Evolutionary conservation across 2,888 invertebrate species (phyloP), one percentile per base, ranked within the genome.

Genomic region (Cephus sareptanus): DNA sequence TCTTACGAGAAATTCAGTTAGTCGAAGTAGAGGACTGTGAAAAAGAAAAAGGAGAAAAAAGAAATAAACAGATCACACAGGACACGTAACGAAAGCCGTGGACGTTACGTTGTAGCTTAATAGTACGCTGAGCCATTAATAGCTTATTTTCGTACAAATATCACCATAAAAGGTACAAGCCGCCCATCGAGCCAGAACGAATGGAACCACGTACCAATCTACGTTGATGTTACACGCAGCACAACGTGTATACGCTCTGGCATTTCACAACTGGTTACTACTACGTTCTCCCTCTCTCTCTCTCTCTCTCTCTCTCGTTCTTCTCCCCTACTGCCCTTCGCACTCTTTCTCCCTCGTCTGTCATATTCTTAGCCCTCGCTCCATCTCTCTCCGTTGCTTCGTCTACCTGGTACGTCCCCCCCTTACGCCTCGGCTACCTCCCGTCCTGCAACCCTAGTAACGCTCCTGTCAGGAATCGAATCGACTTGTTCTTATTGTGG

Each of bases 201-300:
- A 56, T 56, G 34, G 74, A 33, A 30, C n/a, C 34, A 74, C 30
- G 74, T 34, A 30, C 35, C 74, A 35, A 34, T 74, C 74, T 34
- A 35, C 74, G 35, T 34, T 34, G 23, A n/a, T 35, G 74, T 34
- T 74, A 74, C 74, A 35, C 74, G 40, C 40, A 56, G 15, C 35
- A 11, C 35, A 34, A 74, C 74, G 74, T 35, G 74, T 35, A 74
- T 77, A 75, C 77, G 80, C 78, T 78, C 77, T 79, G 78, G 80
- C 83, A 84, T 84, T 83, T 83, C 84, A 83, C 84, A 82, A 83
- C 84, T 84, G 83, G 83, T 83, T 83, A 84, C 84, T 83, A 83
- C 70, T n/a, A 34, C 77, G 31, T 31, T 74, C 69, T 69, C 71
- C 33, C 34, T 34, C 34, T 75, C 75, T 79, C 76, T 79, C 76